Conservation (phyloP, 2,113 vertebrate genomes). For the Empidonax alnorum region DNA sequence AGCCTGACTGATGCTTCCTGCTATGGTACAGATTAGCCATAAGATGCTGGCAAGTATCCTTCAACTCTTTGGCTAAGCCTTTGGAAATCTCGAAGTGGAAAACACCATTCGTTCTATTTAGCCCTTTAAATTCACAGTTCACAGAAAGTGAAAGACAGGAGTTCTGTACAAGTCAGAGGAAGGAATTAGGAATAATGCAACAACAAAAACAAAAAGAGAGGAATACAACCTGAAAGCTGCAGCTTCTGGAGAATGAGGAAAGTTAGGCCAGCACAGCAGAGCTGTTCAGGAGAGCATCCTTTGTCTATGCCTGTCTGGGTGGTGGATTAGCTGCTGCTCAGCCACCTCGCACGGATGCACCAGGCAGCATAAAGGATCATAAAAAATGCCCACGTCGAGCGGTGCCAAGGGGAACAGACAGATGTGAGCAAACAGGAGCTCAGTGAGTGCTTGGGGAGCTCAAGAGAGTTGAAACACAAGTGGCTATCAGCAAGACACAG, state of each 20-base stretch:
- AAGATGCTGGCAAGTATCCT: not conserved
- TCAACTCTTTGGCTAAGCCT: not conserved
- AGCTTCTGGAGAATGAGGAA: not conserved
- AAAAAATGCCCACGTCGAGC: not conserved
- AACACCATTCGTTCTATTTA: not conserved
- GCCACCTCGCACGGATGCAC: not conserved
- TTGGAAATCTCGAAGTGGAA: not conserved
- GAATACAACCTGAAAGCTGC: slow-evolving; percentile 42
- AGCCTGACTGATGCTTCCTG: not conserved
- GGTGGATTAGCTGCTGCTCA: not conserved
- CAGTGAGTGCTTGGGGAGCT: not conserved
- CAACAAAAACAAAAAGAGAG: not conserved
- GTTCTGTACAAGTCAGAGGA: not conserved
- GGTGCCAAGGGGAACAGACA: slow-evolving; percentile 12
- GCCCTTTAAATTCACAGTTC: not conserved
- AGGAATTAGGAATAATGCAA: not conserved
- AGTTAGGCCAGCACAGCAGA: not conserved
- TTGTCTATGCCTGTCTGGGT: not conserved
- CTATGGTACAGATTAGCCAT: not conserved
- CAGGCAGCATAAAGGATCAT: not conserved
- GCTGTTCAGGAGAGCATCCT: not conserved
- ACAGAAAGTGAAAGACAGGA: slow-evolving; percentile 7
- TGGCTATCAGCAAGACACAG: slow-evolving; percentile 13
- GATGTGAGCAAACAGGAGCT: slow-evolving; percentile 44
- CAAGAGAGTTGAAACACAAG: slow-evolving; percentile 18